These are phyloP conservation scores for Felis chaus DNA, from an alignment of 2,113 vertebrate species.

Conservation along the genomic window DNA sequence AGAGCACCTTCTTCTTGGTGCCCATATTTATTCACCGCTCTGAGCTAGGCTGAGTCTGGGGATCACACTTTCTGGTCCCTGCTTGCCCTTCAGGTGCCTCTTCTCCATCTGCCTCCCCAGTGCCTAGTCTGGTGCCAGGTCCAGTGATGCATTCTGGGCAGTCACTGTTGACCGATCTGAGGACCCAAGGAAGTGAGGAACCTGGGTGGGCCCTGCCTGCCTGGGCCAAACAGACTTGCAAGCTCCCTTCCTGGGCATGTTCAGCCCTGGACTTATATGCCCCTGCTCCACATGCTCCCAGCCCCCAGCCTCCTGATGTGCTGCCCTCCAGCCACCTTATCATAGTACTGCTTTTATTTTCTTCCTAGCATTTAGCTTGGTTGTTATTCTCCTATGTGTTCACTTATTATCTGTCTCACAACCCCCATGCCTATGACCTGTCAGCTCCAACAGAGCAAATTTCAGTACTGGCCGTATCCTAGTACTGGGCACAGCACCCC, in stretches of 20 bases:
- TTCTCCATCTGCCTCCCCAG: neutral
- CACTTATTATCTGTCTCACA: neutral
- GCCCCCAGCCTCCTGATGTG: neutral
- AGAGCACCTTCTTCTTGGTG: neutral
- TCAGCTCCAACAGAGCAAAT: neutral
- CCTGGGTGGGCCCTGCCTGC: neutral
- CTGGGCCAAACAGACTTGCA: neutral
- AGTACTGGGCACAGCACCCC: neutral
- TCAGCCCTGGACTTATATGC: neutral
- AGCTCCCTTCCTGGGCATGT: neutral
- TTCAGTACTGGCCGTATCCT: neutral
- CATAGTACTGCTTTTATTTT: neutral
- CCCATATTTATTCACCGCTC: neutral
- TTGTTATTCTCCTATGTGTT: neutral
- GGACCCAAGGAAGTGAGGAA: neutral
- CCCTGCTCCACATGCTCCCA: neutral
- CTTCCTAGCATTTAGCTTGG: neutral
- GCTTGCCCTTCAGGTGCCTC: too few relatives aligned
- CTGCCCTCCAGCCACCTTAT: neutral
- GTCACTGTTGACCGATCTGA: neutral
- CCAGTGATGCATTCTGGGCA: neutral
- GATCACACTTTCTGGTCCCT: neutral
- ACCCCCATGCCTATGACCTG: neutral
- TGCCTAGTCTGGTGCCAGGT: neutral
- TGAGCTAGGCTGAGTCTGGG: neutral